A percentile compares a stretch with the other conserved stretches of the same genome.
These are phyloP conservation scores for Erannis defoliaria DNA, from an alignment of 2,888 invertebrate species.

Conservation along the genomic window DNA sequence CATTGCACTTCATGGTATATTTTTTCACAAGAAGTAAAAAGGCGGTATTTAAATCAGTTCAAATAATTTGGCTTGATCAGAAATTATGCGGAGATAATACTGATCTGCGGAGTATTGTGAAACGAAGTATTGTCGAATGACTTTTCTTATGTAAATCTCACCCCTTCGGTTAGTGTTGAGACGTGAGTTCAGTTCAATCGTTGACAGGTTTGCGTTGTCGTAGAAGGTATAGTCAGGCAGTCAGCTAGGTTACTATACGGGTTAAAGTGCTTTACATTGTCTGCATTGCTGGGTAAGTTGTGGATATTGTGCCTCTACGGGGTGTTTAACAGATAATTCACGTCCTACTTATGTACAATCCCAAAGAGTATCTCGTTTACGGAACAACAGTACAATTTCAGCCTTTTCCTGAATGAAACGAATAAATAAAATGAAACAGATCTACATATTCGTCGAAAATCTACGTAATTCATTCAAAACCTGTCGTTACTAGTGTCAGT, in stretches of 20 bases:
- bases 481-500: conserved; percentile 80
- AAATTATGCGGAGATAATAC: conserved; percentile 67
- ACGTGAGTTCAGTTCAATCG: conserved; percentile 53
- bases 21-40: conserved; percentile 76
- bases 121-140: conserved; percentile 59
- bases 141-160: conserved; percentile 68
- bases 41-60: conserved; percentile 83
- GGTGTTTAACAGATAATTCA: conserved; percentile 54
- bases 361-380: conserved; percentile 65
- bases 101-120: conserved; percentile 79
- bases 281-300: conserved; percentile 44
- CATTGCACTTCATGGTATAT: conserved; percentile 76
- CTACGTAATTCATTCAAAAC: conserved; percentile 84
- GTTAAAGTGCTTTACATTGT: conserved; percentile 53
- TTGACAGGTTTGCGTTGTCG: conserved; percentile 39
- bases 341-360: conserved; percentile 69
- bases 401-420: conserved; percentile 67
- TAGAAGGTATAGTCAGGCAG: conserved; percentile 61
- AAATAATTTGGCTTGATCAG: conserved; percentile 83
- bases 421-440: conserved; percentile 64
- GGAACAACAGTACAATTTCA: conserved; percentile 68
- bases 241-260: conserved; percentile 60
- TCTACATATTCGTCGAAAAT: conserved; percentile 75
- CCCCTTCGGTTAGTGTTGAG: conserved; percentile 63
- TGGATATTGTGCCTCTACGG: conserved; percentile 55